Evolutionary conservation across 2,113 vertebrate genomes (phyloP).

Genomic region (Mormyrus iriodes): DNA sequence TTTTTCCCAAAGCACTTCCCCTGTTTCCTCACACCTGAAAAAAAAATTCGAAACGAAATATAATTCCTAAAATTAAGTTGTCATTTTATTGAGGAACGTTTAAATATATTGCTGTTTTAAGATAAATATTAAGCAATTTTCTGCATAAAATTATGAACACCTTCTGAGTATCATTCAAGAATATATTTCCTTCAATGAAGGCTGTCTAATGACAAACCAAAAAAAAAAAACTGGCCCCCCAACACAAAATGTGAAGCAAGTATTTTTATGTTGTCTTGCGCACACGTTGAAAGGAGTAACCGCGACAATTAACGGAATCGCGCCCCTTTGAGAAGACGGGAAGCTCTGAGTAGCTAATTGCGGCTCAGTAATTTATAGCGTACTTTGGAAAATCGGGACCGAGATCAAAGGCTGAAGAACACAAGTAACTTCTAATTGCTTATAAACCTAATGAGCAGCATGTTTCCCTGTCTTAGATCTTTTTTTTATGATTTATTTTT

Average conservation of each 20-base stretch:
- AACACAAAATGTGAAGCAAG: neutral
- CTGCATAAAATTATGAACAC: neutral
- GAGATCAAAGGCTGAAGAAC: slow-evolving; percentile 27
- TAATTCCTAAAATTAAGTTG: neutral
- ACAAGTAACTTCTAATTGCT: slow-evolving; percentile 8
- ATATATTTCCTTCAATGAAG: neutral
- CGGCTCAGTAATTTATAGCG: neutral
- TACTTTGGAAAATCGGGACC: slow-evolving; percentile 17
- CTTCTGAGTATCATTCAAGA: neutral
- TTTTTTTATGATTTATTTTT: slow-evolving; percentile 4
- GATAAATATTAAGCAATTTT: neutral
- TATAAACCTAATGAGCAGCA: slow-evolving; percentile 16
- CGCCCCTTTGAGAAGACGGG: slow-evolving; percentile 9
- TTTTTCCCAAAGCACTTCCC: neutral
- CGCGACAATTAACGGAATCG: slow-evolving; percentile 10
- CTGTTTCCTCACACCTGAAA: neutral
- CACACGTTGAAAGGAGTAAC: neutral
- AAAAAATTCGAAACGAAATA: neutral
- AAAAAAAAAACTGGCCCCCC: neutral
- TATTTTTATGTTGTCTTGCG: neutral
- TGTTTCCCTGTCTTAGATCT: slow-evolving; percentile 12
- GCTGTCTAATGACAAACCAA: neutral
- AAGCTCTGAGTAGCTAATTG: slow-evolving; percentile 3
- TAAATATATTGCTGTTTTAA: neutral
- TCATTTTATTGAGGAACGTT: neutral